phyloP scores from a whole-genome alignment of 2,888 invertebrate species.

The Cotesia congregata region DNA sequence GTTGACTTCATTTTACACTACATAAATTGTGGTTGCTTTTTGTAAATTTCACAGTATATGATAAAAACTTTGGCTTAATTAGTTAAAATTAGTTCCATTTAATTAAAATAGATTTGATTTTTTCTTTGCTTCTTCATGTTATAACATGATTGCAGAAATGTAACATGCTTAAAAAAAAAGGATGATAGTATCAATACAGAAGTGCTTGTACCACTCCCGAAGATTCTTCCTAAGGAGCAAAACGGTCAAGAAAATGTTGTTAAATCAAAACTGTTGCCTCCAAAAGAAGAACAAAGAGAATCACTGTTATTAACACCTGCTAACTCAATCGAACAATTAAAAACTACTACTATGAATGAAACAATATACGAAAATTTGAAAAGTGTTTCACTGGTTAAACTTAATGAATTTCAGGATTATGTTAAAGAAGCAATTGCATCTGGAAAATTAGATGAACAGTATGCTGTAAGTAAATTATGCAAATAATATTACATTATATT shows the following conservation, averaged over 20 bases:
- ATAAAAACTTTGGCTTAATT: no score
- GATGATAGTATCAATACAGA: background rate
- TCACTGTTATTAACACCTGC: slow-evolving; percentile 20
- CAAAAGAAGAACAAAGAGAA: slow-evolving; percentile 14
- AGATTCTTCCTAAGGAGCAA: background rate
- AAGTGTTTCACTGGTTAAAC: slow-evolving; percentile 52
- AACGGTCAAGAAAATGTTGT: background rate
- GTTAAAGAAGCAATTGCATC: slow-evolving; percentile 63
- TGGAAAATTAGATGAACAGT: slow-evolving; percentile 63
- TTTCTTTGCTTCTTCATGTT: background rate
- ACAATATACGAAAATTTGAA: slow-evolving; percentile 11
- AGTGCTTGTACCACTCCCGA: background rate
- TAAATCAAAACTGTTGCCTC: background rate
- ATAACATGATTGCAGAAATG: background rate
- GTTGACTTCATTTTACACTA: no score
- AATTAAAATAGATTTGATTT: no score
- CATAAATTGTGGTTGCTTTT: no score
- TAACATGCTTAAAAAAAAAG: background rate
- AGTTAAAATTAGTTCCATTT: no score
- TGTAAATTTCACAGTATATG: no score
- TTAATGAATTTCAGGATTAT: slow-evolving; percentile 67
- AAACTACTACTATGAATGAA: background rate
- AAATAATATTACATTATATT: background rate
- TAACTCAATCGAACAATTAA: slow-evolving; percentile 1
- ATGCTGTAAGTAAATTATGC: slow-evolving; percentile 55